Percentiles rank a stretch among this genome's conserved stretches.
Evolutionary conservation across 2,113 vertebrate species (phyloP).

Genomic region (Shinisaurus crocodilurus): DNA sequence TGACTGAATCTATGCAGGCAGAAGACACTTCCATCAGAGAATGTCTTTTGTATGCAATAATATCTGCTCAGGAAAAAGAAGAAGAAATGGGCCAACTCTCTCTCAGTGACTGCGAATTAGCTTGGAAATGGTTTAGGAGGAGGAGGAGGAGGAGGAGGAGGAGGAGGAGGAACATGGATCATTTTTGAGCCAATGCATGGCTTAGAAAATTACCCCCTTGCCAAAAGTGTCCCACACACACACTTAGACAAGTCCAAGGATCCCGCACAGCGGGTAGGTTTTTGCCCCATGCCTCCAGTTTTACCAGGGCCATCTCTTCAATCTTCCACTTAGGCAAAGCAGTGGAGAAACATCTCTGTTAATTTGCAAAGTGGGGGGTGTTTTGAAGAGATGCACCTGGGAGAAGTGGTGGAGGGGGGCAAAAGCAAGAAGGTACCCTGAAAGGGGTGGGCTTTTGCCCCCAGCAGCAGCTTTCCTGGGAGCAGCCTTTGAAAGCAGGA

Average conservation of each 20-base stretch:
- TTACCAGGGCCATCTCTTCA: not conserved
- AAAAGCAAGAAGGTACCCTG: not conserved
- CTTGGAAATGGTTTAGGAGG: not conserved
- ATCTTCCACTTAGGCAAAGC: not conserved
- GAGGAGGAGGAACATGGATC: not conserved
- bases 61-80: not conserved
- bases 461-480: not conserved
- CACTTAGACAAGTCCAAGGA: not conserved
- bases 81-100: not conserved
- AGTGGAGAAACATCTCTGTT: not conserved
- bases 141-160: not conserved
- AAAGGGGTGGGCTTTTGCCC: not conserved
- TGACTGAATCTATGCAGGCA: not conserved
- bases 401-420: not conserved
- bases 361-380: not conserved
- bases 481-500: not conserved
- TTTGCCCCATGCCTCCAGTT: not conserved
- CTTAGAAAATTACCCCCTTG: not conserved
- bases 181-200: not conserved
- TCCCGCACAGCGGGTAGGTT: not conserved
- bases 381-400: not conserved
- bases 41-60: not conserved
- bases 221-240: not conserved
- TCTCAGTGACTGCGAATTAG: not conserved
- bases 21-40: not conserved